A percentile compares a stretch with the other conserved stretches of the same genome.
Conservation (phyloP, 35 echinoderm and acorn worm species). For the Apostichopus japonicus region DNA sequence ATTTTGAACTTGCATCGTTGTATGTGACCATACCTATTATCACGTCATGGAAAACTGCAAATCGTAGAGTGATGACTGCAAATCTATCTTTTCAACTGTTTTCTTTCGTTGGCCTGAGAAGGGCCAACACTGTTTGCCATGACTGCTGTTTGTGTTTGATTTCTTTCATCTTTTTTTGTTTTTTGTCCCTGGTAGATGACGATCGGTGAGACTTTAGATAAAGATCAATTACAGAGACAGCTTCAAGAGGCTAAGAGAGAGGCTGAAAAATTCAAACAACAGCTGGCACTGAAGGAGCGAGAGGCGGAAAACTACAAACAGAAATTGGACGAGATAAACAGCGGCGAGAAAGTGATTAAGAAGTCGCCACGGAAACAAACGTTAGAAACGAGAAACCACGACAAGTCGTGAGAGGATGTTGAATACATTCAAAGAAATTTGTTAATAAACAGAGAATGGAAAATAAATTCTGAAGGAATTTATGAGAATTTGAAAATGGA, state of each 20-base stretch:
- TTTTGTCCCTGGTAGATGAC: conserved; percentile 1
- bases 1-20: no score
- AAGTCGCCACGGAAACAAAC: conserved; percentile 35
- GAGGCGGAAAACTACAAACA: conserved; percentile 53
- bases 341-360: not conserved
- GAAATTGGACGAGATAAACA: conserved; percentile 43
- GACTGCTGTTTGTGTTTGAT: no score
- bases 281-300: conserved; percentile 24
- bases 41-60: no score
- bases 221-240: conserved; percentile 39
- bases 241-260: conserved; percentile 21
- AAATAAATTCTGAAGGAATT: no score
- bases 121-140: no score
- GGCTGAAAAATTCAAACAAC: conserved; percentile 45
- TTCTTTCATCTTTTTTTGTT: not conserved
- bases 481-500: no score
- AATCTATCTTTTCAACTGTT: no score
- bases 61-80: no score
- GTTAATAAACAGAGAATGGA: not conserved
- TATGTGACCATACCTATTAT: no score
- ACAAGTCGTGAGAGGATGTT: not conserved
- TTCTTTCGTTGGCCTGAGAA: no score
- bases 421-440: not conserved
- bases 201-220: not conserved
- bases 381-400: conserved; percentile 3